Evolutionary conservation across 2,797 vertebrate genomes (phyloP).

Genomic region (Tapera naevia): DNA sequence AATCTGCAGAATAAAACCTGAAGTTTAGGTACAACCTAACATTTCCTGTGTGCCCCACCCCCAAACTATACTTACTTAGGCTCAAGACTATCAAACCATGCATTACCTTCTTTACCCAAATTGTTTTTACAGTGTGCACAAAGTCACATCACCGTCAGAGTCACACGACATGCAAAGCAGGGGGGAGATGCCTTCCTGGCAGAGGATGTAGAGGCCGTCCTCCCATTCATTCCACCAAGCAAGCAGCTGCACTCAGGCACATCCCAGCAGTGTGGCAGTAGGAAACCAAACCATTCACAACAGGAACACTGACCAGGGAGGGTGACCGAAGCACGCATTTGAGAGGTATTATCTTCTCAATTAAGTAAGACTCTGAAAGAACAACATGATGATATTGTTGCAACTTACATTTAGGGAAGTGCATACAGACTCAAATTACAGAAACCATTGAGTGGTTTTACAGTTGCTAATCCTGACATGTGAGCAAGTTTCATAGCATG

Average conservation of each 20-base stretch:
- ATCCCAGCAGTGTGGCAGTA: accelerated
- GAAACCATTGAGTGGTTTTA: neutral
- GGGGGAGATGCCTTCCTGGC: neutral
- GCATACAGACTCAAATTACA: neutral
- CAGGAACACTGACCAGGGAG: neutral
- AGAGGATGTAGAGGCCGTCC: accelerated
- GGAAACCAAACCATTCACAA: accelerated
- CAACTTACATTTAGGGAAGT: neutral
- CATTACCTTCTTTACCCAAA: neutral
- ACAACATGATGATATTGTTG: accelerated
- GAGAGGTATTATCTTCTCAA: neutral
- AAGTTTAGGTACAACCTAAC: neutral
- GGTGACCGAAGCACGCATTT: neutral
- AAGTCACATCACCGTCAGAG: neutral
- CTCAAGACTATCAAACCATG: accelerated
- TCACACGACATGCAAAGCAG: accelerated
- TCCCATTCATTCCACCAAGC: neutral
- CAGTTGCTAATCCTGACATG: neutral
- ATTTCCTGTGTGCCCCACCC: neutral
- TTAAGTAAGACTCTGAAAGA: neutral
- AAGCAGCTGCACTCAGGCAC: accelerated
- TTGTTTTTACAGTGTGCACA: accelerated
- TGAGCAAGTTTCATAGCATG: neutral
- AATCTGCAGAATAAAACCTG: neutral
- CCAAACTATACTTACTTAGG: neutral